A percentile compares a stretch with the other conserved stretches of the same genome.
These are phyloP conservation scores for Eueides isabella DNA, from an alignment of 1,140 invertebrate species.

Conservation along the genomic window DNA sequence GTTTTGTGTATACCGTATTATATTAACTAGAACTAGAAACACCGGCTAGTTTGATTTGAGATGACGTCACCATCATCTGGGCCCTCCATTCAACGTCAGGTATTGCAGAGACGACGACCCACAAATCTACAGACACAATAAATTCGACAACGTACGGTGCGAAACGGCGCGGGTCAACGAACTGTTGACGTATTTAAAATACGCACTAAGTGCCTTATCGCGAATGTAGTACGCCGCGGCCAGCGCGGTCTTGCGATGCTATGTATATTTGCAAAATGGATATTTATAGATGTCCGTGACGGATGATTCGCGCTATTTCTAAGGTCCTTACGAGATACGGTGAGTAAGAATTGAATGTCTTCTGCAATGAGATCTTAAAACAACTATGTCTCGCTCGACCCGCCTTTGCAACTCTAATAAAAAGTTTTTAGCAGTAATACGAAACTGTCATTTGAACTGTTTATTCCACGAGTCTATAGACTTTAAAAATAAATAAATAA, in stretches of 20 bases:
- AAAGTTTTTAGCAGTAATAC: conserved; percentile 12
- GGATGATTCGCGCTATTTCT: conserved; percentile 74
- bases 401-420: neutral
- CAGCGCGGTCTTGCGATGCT: conserved; percentile 62
- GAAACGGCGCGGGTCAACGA: conserved; percentile 75
- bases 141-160: conserved; percentile 76
- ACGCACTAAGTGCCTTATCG: conserved; percentile 80
- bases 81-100: conserved; percentile 73
- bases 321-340: conserved; percentile 64
- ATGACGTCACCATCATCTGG: conserved; percentile 74
- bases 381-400: conserved; percentile 1
- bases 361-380: conserved; percentile 4
- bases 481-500: conserved; percentile 39
- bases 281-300: conserved; percentile 77
- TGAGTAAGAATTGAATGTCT: conserved; percentile 50
- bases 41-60: conserved; percentile 70
- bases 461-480: conserved; percentile 7
- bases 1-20: conserved; percentile 68
- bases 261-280: conserved; percentile 76
- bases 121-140: conserved; percentile 81
- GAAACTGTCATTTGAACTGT: conserved; percentile 10
- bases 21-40: conserved; percentile 73
- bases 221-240: conserved; percentile 74
- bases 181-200: conserved; percentile 81
- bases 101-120: conserved; percentile 63